Evolutionary conservation across 64 coral and sea anemone species (phyloP).

Genomic region (Anthopleura sola): DNA sequence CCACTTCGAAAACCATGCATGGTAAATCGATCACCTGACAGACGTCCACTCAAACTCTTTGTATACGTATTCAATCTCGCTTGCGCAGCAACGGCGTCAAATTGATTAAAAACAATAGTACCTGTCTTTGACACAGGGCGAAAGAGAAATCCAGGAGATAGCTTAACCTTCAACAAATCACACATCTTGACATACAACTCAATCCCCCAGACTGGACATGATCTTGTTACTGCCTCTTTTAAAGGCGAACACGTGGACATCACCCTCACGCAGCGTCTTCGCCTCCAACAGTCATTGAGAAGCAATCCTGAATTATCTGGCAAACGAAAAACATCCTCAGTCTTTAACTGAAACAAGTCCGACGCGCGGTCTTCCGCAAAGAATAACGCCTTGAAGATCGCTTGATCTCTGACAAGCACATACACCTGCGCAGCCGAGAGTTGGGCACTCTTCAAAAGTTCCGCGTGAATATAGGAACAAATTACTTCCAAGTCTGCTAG

Average conservation of each 20-base stretch:
- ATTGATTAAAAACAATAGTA: not conserved
- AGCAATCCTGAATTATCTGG: conserved; percentile 32
- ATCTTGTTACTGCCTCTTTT: conserved; percentile 10
- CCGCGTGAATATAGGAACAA: not conserved
- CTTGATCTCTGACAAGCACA: not conserved
- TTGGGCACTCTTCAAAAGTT: too few species aligned
- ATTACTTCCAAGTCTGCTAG: not conserved
- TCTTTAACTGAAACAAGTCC: conserved; percentile 18
- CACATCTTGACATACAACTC: conserved; percentile 12
- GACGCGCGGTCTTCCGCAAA: conserved; percentile 23
- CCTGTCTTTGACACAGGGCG: conserved; percentile 7
- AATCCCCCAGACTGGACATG: conserved; percentile 22
- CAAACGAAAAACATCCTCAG: conserved; percentile 1
- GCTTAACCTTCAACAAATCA: not conserved
- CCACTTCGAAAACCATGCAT: conserved; percentile 44
- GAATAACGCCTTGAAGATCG: not conserved
- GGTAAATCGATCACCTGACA: not conserved
- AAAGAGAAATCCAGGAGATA: conserved; percentile 32
- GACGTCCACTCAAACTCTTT: not conserved
- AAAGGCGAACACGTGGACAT: conserved; percentile 12
- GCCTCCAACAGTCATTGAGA: conserved; percentile 12
- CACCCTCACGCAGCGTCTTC: conserved; percentile 10
- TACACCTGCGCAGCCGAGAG: not conserved
- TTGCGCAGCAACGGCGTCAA: not conserved
- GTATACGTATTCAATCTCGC: conserved; percentile 18